Evolutionary conservation across 1,140 invertebrate species (phyloP), one percentile per base, ranked within the genome.

Genomic region (Arion vulgaris): DNA sequence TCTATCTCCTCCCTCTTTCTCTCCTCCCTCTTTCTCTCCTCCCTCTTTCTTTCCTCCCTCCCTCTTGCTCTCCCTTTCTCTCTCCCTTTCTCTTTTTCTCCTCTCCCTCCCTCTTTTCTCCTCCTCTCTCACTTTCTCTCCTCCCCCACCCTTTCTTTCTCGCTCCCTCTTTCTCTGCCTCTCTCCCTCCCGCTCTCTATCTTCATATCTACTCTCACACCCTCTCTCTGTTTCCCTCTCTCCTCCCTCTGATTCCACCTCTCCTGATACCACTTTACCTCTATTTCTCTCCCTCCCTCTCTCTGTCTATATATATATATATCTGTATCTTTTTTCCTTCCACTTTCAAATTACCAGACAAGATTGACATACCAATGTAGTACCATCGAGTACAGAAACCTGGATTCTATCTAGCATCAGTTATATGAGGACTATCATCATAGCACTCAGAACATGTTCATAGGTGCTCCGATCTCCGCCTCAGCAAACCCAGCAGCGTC

Each of bases 131-230:
- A 45, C 38, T 23, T 32, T 45, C 72, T 74, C 45, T 39, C 23
- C 45, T 28, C 15, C 72, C n/a, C 72, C 38, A 36, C 72, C 72
- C 72, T n/a, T 32, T 28, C 72, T n/a, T 38, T n/a, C 72, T 41
- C 72, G 1, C 72, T 23, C 38, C 15, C 72, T 41, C 38, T 23
- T 15, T 74, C 36, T 11, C 7, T 41, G 2, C 11, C 41, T 19
- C 72, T 23, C 26, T 26, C 36, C 2, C 11, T 41, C 38, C 45
- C 36, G 1, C 72, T 41, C 72, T 41, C 17, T 38, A 41, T 49
- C 23, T 26, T 2, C 36, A 7, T 38, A 11, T 28, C 45, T 28
- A n/a, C 26, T 41, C 13, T 41, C 72, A 45, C 36, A 11, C 36
- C 41, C 13, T 74, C 41, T 74, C 72, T 74, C 36, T 19, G 7